A percentile compares a stretch with the other conserved stretches of the same genome.
These are phyloP conservation scores for Cebidichthys violaceus DNA, from an alignment of 2,113 vertebrate genomes.

Conservation along the genomic window DNA sequence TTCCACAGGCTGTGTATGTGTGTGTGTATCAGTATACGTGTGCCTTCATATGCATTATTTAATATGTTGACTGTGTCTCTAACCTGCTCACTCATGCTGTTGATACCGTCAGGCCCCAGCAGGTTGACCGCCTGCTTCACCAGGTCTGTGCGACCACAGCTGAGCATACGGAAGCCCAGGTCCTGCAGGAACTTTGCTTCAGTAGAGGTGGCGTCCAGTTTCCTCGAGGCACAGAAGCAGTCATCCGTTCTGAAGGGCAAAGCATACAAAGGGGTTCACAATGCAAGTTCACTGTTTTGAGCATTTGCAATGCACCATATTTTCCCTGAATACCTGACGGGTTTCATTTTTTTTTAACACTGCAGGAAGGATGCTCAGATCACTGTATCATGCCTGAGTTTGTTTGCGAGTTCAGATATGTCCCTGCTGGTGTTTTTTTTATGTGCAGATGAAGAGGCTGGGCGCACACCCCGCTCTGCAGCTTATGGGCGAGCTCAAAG, in stretches of 20 bases:
- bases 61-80: conserved; percentile 58
- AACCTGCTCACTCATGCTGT: conserved; percentile 99
- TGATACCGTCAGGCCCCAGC: conserved; percentile 95
- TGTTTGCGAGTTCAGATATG: background rate
- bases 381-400: background rate
- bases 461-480: conserved; percentile 26
- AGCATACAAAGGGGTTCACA: conserved; percentile 50
- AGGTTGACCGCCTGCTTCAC: conserved; percentile 97
- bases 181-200: conserved; percentile 99
- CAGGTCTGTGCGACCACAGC: conserved; percentile 96
- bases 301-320: conserved; percentile 6
- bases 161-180: conserved; percentile 99
- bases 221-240: conserved; percentile 96
- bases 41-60: conserved; percentile 42
- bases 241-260: conserved; percentile 90
- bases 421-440: too few species aligned
- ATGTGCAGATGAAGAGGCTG: conserved; percentile 14
- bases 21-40: background rate
- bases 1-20: conserved; percentile 9
- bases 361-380: background rate
- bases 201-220: conserved; percentile 94
- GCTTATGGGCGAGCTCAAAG: conserved; percentile 15
- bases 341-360: conserved; percentile 9
- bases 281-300: background rate
- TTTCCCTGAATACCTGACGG: conserved; percentile 20